Evolutionary conservation across 2,888 invertebrate genomes (phyloP).

Genomic region (Phyllotreta cruciferae): DNA sequence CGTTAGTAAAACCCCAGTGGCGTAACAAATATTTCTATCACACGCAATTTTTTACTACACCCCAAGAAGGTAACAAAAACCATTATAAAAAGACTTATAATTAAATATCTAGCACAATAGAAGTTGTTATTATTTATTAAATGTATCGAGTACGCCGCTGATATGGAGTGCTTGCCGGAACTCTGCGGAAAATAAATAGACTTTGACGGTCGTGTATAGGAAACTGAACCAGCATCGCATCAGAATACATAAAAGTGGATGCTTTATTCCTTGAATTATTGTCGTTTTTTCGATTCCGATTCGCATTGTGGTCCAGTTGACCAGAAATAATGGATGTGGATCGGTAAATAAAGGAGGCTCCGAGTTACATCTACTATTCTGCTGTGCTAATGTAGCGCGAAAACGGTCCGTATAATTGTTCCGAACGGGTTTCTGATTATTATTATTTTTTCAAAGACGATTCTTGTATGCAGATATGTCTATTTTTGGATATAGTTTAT

Average conservation of each 20-base stretch:
- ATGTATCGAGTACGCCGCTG: neutral
- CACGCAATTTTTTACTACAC: neutral
- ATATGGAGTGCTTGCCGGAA: conserved; percentile 49
- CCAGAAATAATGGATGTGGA: conserved; percentile 40
- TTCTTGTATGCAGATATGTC: too few relatives aligned
- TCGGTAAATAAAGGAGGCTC: conserved; percentile 42
- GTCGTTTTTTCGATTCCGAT: conserved; percentile 39
- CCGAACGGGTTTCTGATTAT: conserved; percentile 10
- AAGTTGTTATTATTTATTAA: neutral
- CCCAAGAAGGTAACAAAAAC: neutral
- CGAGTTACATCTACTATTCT: conserved; percentile 23
- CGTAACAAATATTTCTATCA: conserved; percentile 1
- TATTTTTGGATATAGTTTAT: too few relatives aligned
- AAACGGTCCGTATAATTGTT: conserved; percentile 24
- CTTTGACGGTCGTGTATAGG: conserved; percentile 57
- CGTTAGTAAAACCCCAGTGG: conserved; percentile 55
- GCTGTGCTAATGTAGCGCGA: conserved; percentile 29
- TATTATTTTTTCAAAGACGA: too few relatives aligned
- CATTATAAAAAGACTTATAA: neutral
- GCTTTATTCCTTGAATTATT: conserved; percentile 52
- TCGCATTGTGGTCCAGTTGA: conserved; percentile 39
- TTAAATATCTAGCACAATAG: neutral
- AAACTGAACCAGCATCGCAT: conserved; percentile 52
- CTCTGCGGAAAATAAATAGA: conserved; percentile 58
- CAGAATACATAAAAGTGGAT: conserved; percentile 53